phyloP scores from a whole-genome alignment of 1,140 invertebrate genomes.

The Drosophila ananassae region DNA sequence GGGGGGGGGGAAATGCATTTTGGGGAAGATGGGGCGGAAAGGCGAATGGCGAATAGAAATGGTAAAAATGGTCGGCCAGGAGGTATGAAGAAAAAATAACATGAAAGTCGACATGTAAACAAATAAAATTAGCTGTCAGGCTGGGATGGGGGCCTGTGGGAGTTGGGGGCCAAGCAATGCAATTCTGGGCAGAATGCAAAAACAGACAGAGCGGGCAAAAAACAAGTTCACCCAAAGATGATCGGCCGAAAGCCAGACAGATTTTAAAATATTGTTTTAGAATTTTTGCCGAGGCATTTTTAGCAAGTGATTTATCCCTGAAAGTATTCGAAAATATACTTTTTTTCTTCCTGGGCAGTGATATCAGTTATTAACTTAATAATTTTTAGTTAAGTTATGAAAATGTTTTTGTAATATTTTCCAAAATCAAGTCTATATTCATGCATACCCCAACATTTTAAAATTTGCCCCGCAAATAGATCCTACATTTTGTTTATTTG shows the following conservation, averaged over 20 bases:
- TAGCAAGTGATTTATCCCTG: slow-evolving; percentile 60
- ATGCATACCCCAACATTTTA: slow-evolving; percentile 66
- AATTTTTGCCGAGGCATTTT: slow-evolving; percentile 79
- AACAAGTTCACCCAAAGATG: slow-evolving; percentile 77
- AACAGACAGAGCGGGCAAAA: slow-evolving; percentile 56
- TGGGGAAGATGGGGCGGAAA: slow-evolving; percentile 10
- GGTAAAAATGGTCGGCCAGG: slow-evolving; percentile 49
- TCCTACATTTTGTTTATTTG: slow-evolving; percentile 57
- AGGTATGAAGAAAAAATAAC: slow-evolving; percentile 63
- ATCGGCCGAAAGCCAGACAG: slow-evolving; percentile 81
- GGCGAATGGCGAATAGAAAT: slow-evolving; percentile 39
- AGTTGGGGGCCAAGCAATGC: slow-evolving; percentile 5
- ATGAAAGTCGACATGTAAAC: slow-evolving; percentile 81
- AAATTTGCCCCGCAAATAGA: slow-evolving; percentile 36
- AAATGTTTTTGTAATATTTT: neutral
- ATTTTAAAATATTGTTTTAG: slow-evolving; percentile 83
- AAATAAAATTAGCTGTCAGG: slow-evolving; percentile 80
- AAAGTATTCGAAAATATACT: too few relatives aligned
- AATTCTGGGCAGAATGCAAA: slow-evolving; percentile 8
- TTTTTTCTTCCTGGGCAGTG: too few relatives aligned
- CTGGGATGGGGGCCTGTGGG: slow-evolving; percentile 3
- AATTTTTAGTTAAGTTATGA: neutral
- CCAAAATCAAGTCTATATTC: neutral
- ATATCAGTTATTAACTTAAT: too few relatives aligned
- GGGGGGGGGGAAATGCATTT: slow-evolving; percentile 45